Evolutionary conservation across 2,888 invertebrate genomes (phyloP).

Genomic region (Acleris literana): DNA sequence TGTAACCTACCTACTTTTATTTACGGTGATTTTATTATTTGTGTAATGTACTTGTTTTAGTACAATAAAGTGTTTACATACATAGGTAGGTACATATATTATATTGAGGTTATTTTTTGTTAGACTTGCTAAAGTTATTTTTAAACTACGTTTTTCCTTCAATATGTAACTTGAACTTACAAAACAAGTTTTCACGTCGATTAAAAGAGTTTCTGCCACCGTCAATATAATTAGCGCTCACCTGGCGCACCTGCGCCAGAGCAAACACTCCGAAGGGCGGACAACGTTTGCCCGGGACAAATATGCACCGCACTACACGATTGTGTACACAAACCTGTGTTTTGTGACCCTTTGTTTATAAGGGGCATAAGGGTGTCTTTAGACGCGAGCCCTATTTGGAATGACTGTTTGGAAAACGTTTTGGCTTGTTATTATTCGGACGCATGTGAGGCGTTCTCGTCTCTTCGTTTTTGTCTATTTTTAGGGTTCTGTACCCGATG

Average conservation of each 20-base stretch:
- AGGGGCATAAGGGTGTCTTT: conserved; percentile 13
- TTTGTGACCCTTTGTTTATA: conserved; percentile 30
- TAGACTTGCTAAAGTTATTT: too few species aligned
- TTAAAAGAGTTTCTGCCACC: conserved; percentile 6
- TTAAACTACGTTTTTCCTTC: too few species aligned
- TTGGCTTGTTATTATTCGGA: neutral
- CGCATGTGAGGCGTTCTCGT: neutral
- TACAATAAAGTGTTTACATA: too few species aligned
- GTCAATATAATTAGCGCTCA: conserved; percentile 26
- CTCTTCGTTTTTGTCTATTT: too few species aligned
- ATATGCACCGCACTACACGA: conserved; percentile 40
- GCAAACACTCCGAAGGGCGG: conserved; percentile 44
- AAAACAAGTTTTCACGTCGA: neutral
- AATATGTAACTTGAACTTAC: neutral
- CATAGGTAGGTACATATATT: too few species aligned
- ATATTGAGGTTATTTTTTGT: too few species aligned
- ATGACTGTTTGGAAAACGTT: conserved; percentile 1
- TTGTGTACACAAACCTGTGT: conserved; percentile 21
- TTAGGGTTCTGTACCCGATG: too few species aligned
- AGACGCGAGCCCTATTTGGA: conserved; percentile 7
- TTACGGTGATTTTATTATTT: too few species aligned
- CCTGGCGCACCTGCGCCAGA: conserved; percentile 24
- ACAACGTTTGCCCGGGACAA: conserved; percentile 45
- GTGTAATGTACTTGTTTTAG: too few species aligned
- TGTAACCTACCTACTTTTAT: too few species aligned